Evolutionary conservation across 2,113 vertebrate species (phyloP), one percentile per base, ranked within the genome.

Genomic region (Tachuris rubrigastra): DNA sequence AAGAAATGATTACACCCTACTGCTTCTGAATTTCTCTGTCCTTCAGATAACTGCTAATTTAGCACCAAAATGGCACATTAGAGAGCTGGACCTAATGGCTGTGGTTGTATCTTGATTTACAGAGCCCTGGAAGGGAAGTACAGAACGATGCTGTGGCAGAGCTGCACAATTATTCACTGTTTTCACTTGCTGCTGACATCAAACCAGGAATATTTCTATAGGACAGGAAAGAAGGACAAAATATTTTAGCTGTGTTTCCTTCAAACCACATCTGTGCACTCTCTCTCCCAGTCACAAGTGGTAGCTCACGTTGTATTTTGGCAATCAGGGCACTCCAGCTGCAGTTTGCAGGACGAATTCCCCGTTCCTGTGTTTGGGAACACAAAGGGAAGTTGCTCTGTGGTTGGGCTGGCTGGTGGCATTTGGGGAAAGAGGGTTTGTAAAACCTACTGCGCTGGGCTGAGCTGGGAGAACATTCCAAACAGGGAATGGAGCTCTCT

Each of bases 1-100:
- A 95, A 80, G 73, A 92, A 94, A 75, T 39, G 5, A 85, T 89
- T 84, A 78, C 22, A 92, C 56, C n/a, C 42, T 18, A 25, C 39
- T 93, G 80, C 77, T 82, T 37, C 69, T 60, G 77, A 82, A 81
- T 89, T 71, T 78, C 47, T 89, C 86, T n/a, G 41, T 85, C 68
- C 69, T 93, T 89, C 42, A 44, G 24, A 24, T n/a, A 90, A 69
- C 41, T 88, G 73, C 47, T 65, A 81, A 87, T 89, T 92, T 65
- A 89, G 77, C 44, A 44, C 44, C 59, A 67, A 68, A 96, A 66
- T n/a, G 42, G 46, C 42, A 84, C 46, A 74, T 56, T 20, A 77
- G n/a, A 67, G 35, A 0, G 0, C 41, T 28, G 44, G 84, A 76
- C 56, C 52, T 65, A 11, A 23, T 16, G 33, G n/a, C 49, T 47